These are phyloP conservation scores for Pogonognathellus flavescens DNA, from an alignment of 1,140 invertebrate species.

Conservation along the genomic window DNA sequence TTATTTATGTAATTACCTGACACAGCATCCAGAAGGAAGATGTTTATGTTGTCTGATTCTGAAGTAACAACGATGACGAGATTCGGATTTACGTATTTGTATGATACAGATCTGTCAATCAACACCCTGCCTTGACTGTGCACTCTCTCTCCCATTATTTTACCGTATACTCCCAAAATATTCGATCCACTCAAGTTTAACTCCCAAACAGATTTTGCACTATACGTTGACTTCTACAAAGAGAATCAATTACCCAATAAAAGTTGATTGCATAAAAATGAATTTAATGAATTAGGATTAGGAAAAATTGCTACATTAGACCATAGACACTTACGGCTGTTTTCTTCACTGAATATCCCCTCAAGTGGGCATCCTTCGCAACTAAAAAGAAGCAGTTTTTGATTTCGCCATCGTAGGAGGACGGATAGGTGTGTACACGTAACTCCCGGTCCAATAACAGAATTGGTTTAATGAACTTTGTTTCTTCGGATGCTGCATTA, in stretches of 20 bases:
- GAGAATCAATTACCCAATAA: constrained; percentile 33
- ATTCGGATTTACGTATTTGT: constrained; percentile 99
- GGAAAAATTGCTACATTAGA: constrained; percentile 30
- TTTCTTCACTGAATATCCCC: constrained; percentile 26
- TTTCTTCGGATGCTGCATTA: constrained; percentile 56
- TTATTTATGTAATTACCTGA: constrained; percentile 73
- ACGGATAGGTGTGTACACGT: constrained; percentile 62
- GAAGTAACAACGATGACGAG: constrained; percentile 88
- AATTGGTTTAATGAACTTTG: constrained; percentile 65
- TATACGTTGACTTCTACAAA: constrained; percentile 69
- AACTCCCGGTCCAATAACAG: constrained; percentile 58
- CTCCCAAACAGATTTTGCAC: constrained; percentile 78
- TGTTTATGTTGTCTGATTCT: constrained; percentile 81
- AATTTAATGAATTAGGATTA: background rate
- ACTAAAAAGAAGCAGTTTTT: constrained; percentile 64
- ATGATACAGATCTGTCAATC: constrained; percentile 94
- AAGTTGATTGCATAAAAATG: constrained; percentile 10
- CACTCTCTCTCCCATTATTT: constrained; percentile 86
- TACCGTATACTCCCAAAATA: constrained; percentile 79
- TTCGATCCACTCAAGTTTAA: constrained; percentile 79
- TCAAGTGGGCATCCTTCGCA: constrained; percentile 43
- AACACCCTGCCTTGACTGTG: constrained; percentile 96
- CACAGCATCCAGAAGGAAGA: constrained; percentile 92
- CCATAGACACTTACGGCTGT: background rate
- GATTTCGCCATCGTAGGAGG: constrained; percentile 23